phyloP scores from a whole-genome alignment of 2,888 invertebrate species.

The Sipha maydis region DNA sequence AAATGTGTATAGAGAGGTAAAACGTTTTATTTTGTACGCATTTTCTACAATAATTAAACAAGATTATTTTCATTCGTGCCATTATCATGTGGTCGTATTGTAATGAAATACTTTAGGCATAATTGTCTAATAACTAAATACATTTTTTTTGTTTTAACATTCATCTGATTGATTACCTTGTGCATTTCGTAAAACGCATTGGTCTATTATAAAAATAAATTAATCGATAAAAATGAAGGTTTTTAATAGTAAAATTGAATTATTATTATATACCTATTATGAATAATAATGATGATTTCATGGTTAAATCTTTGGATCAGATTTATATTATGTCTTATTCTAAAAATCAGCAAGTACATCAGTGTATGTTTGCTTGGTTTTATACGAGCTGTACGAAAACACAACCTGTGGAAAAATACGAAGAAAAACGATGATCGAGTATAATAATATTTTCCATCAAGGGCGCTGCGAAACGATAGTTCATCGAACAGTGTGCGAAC shows the following conservation, averaged over 20 bases:
- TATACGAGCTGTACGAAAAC: too few species aligned
- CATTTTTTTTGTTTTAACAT: not conserved
- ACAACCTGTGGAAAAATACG: too few species aligned
- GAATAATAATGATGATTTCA: not conserved
- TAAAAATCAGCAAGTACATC: too few species aligned
- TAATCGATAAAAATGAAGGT: not conserved
- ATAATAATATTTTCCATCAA: too few species aligned
- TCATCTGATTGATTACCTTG: conserved; percentile 12
- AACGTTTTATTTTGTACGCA: too few species aligned
- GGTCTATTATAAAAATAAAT: not conserved
- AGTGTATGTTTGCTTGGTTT: too few species aligned
- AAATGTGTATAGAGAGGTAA: conserved; percentile 87
- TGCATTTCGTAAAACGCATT: not conserved
- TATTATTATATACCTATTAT: not conserved
- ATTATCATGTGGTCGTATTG: not conserved
- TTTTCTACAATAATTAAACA: too few species aligned
- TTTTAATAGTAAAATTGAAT: not conserved
- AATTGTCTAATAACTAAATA: not conserved
- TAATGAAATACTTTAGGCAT: not conserved
- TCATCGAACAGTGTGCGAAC: too few species aligned
- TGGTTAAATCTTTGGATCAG: not conserved
- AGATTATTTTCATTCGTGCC: not conserved
- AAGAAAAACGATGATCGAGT: too few species aligned
- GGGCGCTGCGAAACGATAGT: too few species aligned
- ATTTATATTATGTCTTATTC: not conserved